Evolutionary conservation across 2,888 invertebrate species (phyloP).

Genomic region (Lypha dubia): DNA sequence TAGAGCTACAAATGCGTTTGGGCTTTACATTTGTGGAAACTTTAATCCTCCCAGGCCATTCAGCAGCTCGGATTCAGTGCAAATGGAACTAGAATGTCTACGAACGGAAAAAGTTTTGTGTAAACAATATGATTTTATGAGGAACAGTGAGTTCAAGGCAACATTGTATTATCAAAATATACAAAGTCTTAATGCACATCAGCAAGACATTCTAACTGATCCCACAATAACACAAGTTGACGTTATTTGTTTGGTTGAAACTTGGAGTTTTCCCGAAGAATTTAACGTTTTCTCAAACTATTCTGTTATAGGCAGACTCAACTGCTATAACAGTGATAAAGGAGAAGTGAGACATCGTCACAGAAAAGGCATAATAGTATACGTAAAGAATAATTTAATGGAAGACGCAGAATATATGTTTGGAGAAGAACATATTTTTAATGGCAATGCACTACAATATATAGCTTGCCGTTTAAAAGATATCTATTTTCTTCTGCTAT

Average conservation of each 20-base stretch:
- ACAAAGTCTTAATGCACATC: too few species aligned
- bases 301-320: too few species aligned
- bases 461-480: not conserved
- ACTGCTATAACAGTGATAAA: not conserved
- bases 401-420: too few species aligned
- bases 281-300: too few species aligned
- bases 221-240: too few species aligned
- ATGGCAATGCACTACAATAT: not conserved
- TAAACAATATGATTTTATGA: not conserved
- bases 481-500: not conserved
- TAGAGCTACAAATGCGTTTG: conserved; percentile 36
- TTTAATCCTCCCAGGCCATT: too few species aligned
- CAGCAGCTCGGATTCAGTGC: not conserved
- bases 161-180: conserved; percentile 28
- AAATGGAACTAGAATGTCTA: conserved; percentile 40
- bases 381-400: too few species aligned
- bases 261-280: too few species aligned
- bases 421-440: not conserved
- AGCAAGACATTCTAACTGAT: too few species aligned
- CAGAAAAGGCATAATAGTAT: conserved; percentile 39
- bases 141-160: too few species aligned
- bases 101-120: conserved; percentile 11
- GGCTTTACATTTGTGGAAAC: not conserved
- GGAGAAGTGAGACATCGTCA: conserved; percentile 1
- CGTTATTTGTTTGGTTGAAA: too few species aligned